A percentile compares a stretch with the other conserved stretches of the same genome.
Evolutionary conservation across 2,113 vertebrate genomes (phyloP).

Genomic region (Sporophila hypoxantha): DNA sequence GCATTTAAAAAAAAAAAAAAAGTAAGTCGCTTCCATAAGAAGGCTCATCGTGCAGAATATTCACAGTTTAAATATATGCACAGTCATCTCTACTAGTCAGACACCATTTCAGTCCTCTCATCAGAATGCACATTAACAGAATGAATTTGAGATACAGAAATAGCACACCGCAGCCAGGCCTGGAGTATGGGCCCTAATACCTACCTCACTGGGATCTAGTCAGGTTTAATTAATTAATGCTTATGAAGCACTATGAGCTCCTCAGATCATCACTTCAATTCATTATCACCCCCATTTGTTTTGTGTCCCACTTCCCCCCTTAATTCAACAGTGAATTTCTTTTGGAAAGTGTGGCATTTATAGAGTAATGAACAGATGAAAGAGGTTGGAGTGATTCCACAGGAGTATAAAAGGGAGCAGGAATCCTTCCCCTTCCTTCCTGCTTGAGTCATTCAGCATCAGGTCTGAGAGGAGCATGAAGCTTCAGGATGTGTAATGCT

Average conservation of each 20-base stretch:
- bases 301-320: slow-evolving; percentile 14
- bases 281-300: slow-evolving; percentile 46
- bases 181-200: slow-evolving; percentile 2
- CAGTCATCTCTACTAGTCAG: slow-evolving; percentile 58
- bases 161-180: background rate
- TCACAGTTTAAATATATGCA: slow-evolving; percentile 62
- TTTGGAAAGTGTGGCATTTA: slow-evolving; percentile 37
- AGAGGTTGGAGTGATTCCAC: slow-evolving; percentile 10
- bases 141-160: slow-evolving; percentile 39
- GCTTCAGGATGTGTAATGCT: background rate
- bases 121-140: slow-evolving; percentile 49
- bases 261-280: slow-evolving; percentile 51
- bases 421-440: background rate
- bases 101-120: slow-evolving; percentile 44
- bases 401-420: background rate
- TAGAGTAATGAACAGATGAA: slow-evolving; percentile 31
- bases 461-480: background rate
- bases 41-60: slow-evolving; percentile 35
- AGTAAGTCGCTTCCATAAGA: background rate
- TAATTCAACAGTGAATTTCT: slow-evolving; percentile 24
- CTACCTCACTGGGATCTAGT: slow-evolving; percentile 6
- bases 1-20: background rate
- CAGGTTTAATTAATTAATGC: slow-evolving; percentile 49
- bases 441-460: background rate
- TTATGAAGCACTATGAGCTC: slow-evolving; percentile 36